Evolutionary conservation across 1,140 invertebrate species (phyloP).

Genomic region (Cecropterus lyciades): DNA sequence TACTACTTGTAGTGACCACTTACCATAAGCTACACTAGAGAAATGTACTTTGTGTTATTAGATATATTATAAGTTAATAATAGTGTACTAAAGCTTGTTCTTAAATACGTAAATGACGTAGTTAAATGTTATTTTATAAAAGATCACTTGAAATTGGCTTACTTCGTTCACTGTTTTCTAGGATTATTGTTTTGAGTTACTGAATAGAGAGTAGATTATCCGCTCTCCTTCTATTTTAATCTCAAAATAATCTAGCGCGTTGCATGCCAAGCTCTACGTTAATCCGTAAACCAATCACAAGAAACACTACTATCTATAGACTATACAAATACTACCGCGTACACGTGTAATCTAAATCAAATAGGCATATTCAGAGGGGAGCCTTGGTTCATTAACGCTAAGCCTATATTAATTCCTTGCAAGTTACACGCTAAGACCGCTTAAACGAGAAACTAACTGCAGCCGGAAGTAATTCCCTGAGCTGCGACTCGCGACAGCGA

Average conservation of each 20-base stretch:
- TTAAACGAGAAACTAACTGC: constrained; percentile 71
- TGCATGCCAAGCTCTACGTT: not conserved
- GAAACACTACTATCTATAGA: constrained; percentile 8
- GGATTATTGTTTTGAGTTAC: no score
- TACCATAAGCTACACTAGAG: no score
- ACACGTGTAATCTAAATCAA: constrained; percentile 49
- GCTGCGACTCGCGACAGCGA: constrained; percentile 15
- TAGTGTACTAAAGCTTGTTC: no score
- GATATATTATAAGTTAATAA: no score
- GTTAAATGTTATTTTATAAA: no score
- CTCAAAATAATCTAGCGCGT: not conserved
- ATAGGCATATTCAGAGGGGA: constrained; percentile 41
- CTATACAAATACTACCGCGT: constrained; percentile 24
- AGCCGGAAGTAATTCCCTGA: constrained; percentile 33
- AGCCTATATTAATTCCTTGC: constrained; percentile 63
- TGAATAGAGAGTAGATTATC: no score
- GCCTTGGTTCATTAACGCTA: constrained; percentile 59
- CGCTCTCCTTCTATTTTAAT: not conserved
- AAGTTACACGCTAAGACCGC: constrained; percentile 54
- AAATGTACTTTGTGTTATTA: no score
- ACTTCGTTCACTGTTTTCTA: no score
- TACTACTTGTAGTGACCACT: no score
- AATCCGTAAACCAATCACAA: constrained; percentile 3
- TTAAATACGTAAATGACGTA: no score
- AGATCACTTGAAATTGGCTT: no score